phyloP scores from a whole-genome alignment of 2,888 invertebrate species.

The Aplocera efformata region DNA sequence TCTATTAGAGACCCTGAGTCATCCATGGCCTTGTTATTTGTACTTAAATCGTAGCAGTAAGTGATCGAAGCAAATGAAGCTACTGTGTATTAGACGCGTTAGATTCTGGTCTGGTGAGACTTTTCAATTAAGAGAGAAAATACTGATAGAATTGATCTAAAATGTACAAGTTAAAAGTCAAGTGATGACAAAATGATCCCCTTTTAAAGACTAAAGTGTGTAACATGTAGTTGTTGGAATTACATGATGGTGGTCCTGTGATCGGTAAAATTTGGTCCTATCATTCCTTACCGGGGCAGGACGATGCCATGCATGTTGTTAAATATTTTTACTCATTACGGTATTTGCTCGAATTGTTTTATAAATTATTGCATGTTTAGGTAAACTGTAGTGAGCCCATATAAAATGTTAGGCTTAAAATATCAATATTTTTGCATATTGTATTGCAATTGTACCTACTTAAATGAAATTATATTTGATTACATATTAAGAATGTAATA shows the following conservation, averaged over 20 bases:
- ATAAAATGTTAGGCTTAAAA: conserved; percentile 22
- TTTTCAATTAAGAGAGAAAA: conserved; percentile 18
- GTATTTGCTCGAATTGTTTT: conserved; percentile 30
- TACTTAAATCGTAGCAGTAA: conserved; percentile 14
- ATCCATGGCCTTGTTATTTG: conserved; percentile 9
- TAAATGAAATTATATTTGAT: conserved; percentile 25
- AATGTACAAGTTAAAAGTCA: conserved; percentile 11
- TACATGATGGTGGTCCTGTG: conserved; percentile 56
- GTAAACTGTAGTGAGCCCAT: conserved; percentile 29
- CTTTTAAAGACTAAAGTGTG: conserved; percentile 59
- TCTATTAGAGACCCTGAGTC: conserved; percentile 6
- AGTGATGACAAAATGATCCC: conserved; percentile 36
- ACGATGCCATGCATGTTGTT: conserved; percentile 41
- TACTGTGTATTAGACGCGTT: conserved; percentile 6
- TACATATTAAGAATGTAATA: conserved; percentile 50
- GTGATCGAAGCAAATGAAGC: conserved; percentile 6
- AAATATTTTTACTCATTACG: conserved; percentile 43
- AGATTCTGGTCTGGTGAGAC: conserved; percentile 14
- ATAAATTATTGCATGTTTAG: conserved; percentile 26
- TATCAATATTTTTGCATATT: conserved; percentile 30
- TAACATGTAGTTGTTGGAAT: conserved; percentile 43
- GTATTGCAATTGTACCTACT: conserved; percentile 20
- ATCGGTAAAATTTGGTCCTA: conserved; percentile 82
- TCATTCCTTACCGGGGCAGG: conserved; percentile 82
- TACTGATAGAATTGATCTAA: conserved; percentile 15